A percentile compares a stretch with the other conserved stretches of the same genome.
Conservation (phyloP, 2,888 invertebrate species). For the Aphidoletes aphidimyza region DNA sequence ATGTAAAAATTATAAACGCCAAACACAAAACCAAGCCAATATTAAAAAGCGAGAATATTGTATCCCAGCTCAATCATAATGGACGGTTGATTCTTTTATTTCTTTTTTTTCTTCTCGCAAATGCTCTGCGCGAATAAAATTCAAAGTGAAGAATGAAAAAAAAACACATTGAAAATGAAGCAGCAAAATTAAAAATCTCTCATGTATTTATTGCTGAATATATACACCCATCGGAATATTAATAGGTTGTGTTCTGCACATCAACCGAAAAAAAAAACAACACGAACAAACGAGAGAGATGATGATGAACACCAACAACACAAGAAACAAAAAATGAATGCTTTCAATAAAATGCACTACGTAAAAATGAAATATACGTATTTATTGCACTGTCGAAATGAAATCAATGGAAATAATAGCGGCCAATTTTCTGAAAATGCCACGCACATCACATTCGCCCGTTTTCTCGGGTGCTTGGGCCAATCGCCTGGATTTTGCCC, state of each 20-base stretch:
- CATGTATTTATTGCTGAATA: constrained; percentile 50
- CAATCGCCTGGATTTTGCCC: no score
- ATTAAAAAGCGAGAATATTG: not conserved
- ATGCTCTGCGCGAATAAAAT: constrained; percentile 52
- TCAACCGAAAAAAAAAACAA: not conserved
- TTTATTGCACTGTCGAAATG: constrained; percentile 52
- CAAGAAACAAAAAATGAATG: no score
- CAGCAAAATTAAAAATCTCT: constrained; percentile 52
- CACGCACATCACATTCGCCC: constrained; percentile 26
- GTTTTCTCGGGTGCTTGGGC: not conserved
- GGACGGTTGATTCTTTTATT: no score
- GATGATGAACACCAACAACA: not conserved
- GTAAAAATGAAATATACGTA: constrained; percentile 24
- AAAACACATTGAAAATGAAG: constrained; percentile 31
- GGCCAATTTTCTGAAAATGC: constrained; percentile 40
- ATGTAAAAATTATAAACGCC: constrained; percentile 50
- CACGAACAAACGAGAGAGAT: not conserved
- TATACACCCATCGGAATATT: constrained; percentile 53
- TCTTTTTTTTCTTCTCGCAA: no score
- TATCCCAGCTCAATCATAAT: constrained; percentile 50
- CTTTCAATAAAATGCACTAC: constrained; percentile 41
- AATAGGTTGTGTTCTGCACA: constrained; percentile 24
- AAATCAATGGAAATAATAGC: constrained; percentile 51
- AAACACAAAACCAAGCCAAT: constrained; percentile 5
- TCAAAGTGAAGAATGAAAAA: constrained; percentile 24